Conservation (phyloP, 2,113 vertebrate species). For the Bothrops jararaca region DNA sequence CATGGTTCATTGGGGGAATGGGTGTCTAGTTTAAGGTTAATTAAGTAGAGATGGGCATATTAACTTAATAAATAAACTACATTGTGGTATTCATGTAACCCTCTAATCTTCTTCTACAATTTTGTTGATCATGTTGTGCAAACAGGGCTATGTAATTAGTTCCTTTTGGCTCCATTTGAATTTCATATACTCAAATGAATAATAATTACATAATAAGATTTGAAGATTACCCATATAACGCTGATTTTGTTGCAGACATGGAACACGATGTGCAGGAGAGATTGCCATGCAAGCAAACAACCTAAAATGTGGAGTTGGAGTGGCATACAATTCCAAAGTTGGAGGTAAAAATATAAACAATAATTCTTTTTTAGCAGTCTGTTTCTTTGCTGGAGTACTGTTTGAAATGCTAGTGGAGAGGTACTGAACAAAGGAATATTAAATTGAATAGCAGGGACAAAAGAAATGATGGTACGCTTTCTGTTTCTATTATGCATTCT, state of each 20-base stretch:
- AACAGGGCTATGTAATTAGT: not conserved
- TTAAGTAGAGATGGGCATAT: not conserved
- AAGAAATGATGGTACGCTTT: not conserved
- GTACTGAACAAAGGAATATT: not conserved
- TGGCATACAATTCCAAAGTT: conserved; percentile 93
- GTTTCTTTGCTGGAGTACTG: not conserved
- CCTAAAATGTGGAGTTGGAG: conserved; percentile 95
- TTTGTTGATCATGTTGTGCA: not conserved
- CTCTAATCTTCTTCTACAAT: not conserved
- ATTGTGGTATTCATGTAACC: not conserved
- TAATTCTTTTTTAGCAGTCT: not conserved
- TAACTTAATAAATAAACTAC: not conserved
- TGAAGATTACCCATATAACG: not conserved
- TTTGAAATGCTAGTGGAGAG: not conserved
- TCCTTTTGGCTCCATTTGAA: not conserved
- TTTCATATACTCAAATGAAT: not conserved
- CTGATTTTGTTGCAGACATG: conserved; percentile 76
- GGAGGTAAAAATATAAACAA: conserved; percentile 79
- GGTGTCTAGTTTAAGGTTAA: not conserved
- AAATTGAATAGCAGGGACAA: not conserved
- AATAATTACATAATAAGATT: not conserved
- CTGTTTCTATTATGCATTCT: not conserved
- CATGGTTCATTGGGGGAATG: not conserved
- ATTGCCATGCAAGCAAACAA: conserved; percentile 98
- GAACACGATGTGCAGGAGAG: conserved; percentile 95